These are phyloP conservation scores for Pterois miles DNA, from an alignment of 2,797 vertebrate genomes.

Conservation along the genomic window DNA sequence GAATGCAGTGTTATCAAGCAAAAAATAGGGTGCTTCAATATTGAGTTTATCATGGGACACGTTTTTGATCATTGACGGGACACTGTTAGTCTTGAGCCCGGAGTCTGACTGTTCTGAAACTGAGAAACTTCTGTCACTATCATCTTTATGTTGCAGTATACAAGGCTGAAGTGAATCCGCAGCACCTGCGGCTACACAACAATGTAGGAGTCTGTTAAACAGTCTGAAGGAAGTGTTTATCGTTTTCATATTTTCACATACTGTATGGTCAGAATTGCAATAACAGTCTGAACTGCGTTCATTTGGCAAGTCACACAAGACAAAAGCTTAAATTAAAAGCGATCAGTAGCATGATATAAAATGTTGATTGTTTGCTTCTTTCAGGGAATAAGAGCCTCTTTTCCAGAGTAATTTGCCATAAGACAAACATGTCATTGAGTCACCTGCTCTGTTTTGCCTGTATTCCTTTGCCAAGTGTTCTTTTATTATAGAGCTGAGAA, in stretches of 20 bases:
- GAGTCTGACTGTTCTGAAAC: not conserved
- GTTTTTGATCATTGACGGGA: too few relatives aligned
- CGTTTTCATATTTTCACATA: not conserved
- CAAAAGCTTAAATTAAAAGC: constrained; percentile 19
- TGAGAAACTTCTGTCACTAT: not conserved
- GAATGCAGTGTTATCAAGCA: too few relatives aligned
- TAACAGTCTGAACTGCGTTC: not conserved
- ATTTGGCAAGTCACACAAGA: constrained; percentile 7
- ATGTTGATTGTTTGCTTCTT: not conserved
- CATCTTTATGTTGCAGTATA: not conserved
- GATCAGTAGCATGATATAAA: not conserved
- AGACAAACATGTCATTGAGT: constrained; percentile 29
- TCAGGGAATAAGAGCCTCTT: not conserved
- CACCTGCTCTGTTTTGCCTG: constrained; percentile 38
- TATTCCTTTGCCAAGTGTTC: constrained; percentile 44
- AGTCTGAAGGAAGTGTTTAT: not conserved
- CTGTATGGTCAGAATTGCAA: not conserved
- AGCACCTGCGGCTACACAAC: constrained; percentile 17
- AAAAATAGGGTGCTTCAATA: too few relatives aligned
- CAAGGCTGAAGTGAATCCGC: constrained; percentile 19
- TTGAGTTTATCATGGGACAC: too few relatives aligned
- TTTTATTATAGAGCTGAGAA: constrained; percentile 41
- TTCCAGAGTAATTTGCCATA: constrained; percentile 17
- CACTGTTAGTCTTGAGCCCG: too few relatives aligned
- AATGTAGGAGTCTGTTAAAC: not conserved